phyloP scores from a whole-genome alignment of 2,797 vertebrate species.

The Vultur gryphus region DNA sequence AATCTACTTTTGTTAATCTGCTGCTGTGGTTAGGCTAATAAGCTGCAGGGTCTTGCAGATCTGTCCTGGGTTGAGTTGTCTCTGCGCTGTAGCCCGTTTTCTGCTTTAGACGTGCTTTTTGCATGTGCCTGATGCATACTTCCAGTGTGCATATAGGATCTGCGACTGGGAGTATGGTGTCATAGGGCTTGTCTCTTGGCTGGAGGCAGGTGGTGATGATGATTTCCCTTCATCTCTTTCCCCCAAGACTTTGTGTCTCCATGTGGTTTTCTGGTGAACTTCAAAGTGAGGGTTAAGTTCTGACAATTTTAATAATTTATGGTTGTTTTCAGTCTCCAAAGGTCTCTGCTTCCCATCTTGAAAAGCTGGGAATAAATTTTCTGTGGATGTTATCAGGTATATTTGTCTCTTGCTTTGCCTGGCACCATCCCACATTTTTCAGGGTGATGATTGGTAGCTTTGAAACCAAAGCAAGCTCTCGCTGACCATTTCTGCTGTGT shows the following conservation, averaged over 20 bases:
- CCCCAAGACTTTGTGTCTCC: not conserved
- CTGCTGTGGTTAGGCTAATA: not conserved
- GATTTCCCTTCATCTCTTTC: not conserved
- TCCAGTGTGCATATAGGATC: not conserved
- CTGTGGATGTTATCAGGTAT: not conserved
- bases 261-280: not conserved
- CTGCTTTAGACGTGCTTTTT: not conserved
- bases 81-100: not conserved
- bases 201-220: not conserved
- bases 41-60: not conserved
- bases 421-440: not conserved
- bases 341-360: not conserved
- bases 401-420: not conserved
- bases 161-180: not conserved
- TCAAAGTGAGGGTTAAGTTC: not conserved
- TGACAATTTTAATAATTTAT: not conserved
- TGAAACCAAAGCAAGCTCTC: conserved; percentile 1
- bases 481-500: not conserved
- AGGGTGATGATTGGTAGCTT: not conserved
- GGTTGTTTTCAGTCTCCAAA: not conserved
- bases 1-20: conserved; percentile 3
- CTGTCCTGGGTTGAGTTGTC: not conserved
- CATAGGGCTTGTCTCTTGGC: not conserved
- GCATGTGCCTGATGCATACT: not conserved
- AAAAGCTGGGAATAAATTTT: not conserved